Base-by-base conservation (phyloP, 2,888 invertebrate genomes). In the Drosophila diplacantha region DNA sequence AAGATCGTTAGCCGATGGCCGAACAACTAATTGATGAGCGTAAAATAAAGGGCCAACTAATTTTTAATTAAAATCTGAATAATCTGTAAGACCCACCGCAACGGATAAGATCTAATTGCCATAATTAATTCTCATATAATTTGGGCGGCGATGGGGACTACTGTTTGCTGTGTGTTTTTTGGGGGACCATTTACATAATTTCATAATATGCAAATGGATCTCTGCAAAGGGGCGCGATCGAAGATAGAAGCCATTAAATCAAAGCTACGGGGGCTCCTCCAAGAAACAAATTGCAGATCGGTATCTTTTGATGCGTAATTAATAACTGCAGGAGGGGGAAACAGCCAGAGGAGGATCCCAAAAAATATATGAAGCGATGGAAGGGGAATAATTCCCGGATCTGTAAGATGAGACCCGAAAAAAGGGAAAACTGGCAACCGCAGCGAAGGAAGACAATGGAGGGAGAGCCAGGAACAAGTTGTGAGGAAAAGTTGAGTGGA, bases 221-320 rank as follows among this genome's bases (percentile, higher is more conserved):
- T 32, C 14, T 35, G 32, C 41, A 65, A 6, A 26, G 43, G 46
- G 14, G 29, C 18, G 18, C 60, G 83, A 83, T 78, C 81, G 61
- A 43, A 65, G 75, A 67, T 77, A 81, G 62, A 53, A 65, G 60
- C 65, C 39, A 76, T 80, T 74, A 62, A 76, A 74, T 80, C 75
- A 73, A 56, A 68, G 50, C 16, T 55, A 14, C 32, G 49, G 38
- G 32, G 55, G 39, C 41, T 18, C 37, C 41, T 37, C 14, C 26
- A 29, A n/a, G 60, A 62, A 66, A 41, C 41, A 72, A 80, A 77
- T 77, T 64, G 74, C 79, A 69, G 78, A 78, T 78, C 83, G 83
- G 75, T 69, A 83, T 83, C 78, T 69, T 78, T 83, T 78, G 83
- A 83, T 78, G 64, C 75, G 64, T 83, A 75, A 83, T 78, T 78